A percentile compares a stretch with the other conserved stretches of the same genome.
phyloP scores from a whole-genome alignment of 2,888 invertebrate species.

The Dicyrtoma fusca region DNA sequence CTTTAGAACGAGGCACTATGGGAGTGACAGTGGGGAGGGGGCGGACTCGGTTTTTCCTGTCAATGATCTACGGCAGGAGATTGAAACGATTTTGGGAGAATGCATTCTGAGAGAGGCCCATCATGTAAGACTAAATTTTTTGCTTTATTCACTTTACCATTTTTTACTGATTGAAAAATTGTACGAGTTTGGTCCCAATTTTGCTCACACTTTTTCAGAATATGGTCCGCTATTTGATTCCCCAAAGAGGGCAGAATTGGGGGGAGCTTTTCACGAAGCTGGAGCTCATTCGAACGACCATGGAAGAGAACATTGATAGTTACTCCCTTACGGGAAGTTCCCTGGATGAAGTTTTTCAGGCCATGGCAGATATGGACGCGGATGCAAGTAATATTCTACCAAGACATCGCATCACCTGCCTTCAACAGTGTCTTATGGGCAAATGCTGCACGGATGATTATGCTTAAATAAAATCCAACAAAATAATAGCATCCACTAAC shows the following conservation, averaged over 20 bases:
- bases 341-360: slow-evolving; percentile 40
- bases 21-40: slow-evolving; percentile 13
- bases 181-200: neutral
- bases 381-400: slow-evolving; percentile 30
- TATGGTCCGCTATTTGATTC: slow-evolving; percentile 34
- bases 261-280: slow-evolving; percentile 31
- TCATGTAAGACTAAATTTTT: slow-evolving; percentile 16
- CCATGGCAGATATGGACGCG: slow-evolving; percentile 36
- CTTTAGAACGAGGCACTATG: slow-evolving; percentile 8
- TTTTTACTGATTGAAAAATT: neutral
- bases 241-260: slow-evolving; percentile 38
- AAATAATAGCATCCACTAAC: too few species aligned
- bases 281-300: slow-evolving; percentile 25
- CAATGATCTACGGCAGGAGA: slow-evolving; percentile 19
- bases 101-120: slow-evolving; percentile 35
- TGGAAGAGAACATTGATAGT: slow-evolving; percentile 29
- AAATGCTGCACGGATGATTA: slow-evolving; percentile 40
- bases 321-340: slow-evolving; percentile 37
- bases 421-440: slow-evolving; percentile 36
- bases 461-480: slow-evolving; percentile 28
- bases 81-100: slow-evolving; percentile 34
- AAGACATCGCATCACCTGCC: slow-evolving; percentile 22
- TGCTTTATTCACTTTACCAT: neutral
- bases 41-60: slow-evolving; percentile 27
- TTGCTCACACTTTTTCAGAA: slow-evolving; percentile 15